phyloP scores from a whole-genome alignment of 2,797 vertebrate genomes.

The Ptychadena robeensis region DNA sequence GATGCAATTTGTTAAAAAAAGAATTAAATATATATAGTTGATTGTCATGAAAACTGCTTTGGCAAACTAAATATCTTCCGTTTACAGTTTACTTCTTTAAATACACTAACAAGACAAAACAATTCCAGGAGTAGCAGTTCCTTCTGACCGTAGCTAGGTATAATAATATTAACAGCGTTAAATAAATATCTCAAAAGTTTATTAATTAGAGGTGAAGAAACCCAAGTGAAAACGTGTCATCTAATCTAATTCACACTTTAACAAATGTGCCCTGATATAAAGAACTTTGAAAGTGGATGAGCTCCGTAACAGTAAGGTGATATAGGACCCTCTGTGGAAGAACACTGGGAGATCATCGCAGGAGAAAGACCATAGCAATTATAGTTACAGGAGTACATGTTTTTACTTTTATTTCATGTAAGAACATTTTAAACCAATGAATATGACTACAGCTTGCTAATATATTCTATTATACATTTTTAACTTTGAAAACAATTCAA shows the following conservation, averaged over 20 bases:
- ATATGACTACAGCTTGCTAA: neutral
- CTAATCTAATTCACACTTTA: neutral
- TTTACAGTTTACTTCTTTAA: no score
- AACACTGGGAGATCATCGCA: neutral
- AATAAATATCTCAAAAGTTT: neutral
- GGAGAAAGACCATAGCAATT: neutral
- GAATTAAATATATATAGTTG: no score
- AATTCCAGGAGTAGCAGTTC: no score
- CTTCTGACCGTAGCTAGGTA: no score
- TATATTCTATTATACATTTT: neutral
- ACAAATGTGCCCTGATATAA: neutral
- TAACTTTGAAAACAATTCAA: slow-evolving; percentile 21
- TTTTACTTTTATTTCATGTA: no score
- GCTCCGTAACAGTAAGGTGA: neutral
- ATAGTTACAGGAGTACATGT: no score
- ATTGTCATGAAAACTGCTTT: no score
- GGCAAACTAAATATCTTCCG: no score
- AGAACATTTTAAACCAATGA: no score
- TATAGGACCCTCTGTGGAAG: neutral
- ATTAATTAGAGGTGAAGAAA: neutral
- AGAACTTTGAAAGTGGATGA: neutral
- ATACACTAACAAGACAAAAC: no score
- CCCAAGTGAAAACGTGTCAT: neutral
- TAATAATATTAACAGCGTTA: neutral
- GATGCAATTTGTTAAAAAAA: no score